Evolutionary conservation across 2,113 vertebrate genomes (phyloP).

Genomic region (Podocnemis expansa): DNA sequence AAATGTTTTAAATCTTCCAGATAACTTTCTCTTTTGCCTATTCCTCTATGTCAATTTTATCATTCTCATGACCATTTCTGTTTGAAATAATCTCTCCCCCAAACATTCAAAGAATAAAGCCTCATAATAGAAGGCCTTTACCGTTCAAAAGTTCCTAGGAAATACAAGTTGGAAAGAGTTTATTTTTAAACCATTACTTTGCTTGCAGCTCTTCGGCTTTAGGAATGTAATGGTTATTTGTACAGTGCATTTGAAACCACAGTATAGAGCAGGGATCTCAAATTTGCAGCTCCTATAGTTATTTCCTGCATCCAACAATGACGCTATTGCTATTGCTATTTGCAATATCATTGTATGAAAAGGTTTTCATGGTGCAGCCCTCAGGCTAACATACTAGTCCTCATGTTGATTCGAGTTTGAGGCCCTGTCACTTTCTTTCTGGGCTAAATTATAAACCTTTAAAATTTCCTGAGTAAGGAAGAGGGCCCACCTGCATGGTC

Average conservation of each 20-base stretch:
- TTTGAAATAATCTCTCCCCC: not conserved
- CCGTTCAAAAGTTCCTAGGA: not conserved
- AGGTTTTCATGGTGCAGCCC: no score
- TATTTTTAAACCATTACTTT: not conserved
- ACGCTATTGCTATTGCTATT: no score
- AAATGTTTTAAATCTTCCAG: not conserved
- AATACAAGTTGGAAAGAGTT: not conserved
- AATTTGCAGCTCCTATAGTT: no score
- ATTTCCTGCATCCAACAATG: no score
- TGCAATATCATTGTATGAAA: no score
- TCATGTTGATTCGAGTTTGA: no score
- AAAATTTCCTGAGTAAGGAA: not conserved
- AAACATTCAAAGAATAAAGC: not conserved
- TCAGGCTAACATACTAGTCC: no score
- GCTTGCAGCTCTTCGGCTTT: not conserved
- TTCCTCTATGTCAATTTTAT: not conserved
- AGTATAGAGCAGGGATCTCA: no score
- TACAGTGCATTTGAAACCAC: not conserved
- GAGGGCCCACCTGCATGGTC: not conserved
- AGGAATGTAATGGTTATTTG: not conserved
- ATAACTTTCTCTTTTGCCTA: not conserved
- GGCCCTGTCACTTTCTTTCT: not conserved
- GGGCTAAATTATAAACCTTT: not conserved
- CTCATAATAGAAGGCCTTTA: not conserved
- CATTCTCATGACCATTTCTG: not conserved